Conservation (phyloP, 2,888 invertebrate genomes). For the Apodemia duryi region DNA sequence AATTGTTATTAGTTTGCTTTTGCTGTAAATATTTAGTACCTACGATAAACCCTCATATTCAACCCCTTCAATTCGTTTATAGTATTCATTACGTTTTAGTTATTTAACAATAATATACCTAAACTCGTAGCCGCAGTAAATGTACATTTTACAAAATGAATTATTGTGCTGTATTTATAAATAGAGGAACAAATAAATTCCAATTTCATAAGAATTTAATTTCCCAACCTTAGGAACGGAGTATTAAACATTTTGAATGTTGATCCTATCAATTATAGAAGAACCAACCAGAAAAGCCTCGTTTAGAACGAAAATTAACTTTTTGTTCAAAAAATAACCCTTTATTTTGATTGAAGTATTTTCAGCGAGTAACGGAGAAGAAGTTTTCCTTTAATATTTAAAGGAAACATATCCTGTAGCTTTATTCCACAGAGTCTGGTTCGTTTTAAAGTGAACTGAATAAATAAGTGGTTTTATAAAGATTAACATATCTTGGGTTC, state of each 20-base stretch:
- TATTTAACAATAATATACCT: too few species aligned
- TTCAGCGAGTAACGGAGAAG: conserved; percentile 1
- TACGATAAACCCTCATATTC: too few species aligned
- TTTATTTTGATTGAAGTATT: conserved; percentile 5
- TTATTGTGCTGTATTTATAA: too few species aligned
- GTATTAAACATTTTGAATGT: neutral
- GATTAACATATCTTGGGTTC: conserved; percentile 10
- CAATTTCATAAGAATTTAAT: too few species aligned
- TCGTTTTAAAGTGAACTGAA: conserved; percentile 15
- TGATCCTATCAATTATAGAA: neutral
- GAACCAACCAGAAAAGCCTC: neutral
- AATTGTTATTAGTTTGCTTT: too few species aligned
- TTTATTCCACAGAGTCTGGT: conserved; percentile 5
- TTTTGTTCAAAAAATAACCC: neutral
- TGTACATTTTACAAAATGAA: too few species aligned
- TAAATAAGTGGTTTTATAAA: conserved; percentile 12
- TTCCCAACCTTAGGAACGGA: too few species aligned
- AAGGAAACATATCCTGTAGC: conserved; percentile 11
- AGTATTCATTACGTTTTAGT: too few species aligned
- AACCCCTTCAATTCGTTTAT: too few species aligned
- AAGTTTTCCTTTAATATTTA: conserved; percentile 22
- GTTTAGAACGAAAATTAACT: neutral
- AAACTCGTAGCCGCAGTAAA: too few species aligned
- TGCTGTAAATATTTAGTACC: too few species aligned
- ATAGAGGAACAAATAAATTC: too few species aligned